Base-by-base conservation (phyloP, 2,797 vertebrate genomes). In the Falco concolor region DNA sequence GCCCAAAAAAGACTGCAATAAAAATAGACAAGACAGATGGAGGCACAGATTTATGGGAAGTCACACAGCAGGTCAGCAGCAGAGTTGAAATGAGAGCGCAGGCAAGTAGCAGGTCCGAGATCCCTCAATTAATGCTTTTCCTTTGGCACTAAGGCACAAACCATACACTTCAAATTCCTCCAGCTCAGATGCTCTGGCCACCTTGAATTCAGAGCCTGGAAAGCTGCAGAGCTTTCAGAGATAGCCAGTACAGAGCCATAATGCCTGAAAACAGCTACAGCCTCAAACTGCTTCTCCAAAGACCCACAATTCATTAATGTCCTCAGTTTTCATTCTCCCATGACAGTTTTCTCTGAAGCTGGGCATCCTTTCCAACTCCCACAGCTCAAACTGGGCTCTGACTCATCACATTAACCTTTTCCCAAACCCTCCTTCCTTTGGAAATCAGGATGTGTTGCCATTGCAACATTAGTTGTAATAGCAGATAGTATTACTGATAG, bases 11-110 rank as follows among this genome's bases (percentile, higher is more conserved):
- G 13, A 22, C 19, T 32, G 44, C 54, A 56, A 21, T 61, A 84
- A 79, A 95, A 91, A 86, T 30, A 95, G 90, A 36, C 32, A 49
- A 74, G 84, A 52, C 68, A 90, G 86, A 94, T 89, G 94, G 95
- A 96, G 65, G 50, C 73, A 65, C 57, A 90, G 90, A 86, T 88
- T 95, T 82, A 79, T 27, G 61, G 83, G 21, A 84, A 65, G 87
- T 32, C 2, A 0, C 83, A 28, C 73, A 87, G 70, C 85, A 79
- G 80, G 88, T 94, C 65, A 34, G 85, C 54, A 75, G 65, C 80
- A 67, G 83, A 69, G 90, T 22, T 32, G 77, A 81, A 84, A 75
- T 60, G 57, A 88, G 91, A 76, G 87, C 10, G 3, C 64, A 52
- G 50, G 68, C 78, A 82, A 91, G 69, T 3, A 61, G 61, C 76